These are phyloP conservation scores for Miichthys miiuy DNA, from an alignment of 2,797 vertebrate species.

Conservation along the genomic window DNA sequence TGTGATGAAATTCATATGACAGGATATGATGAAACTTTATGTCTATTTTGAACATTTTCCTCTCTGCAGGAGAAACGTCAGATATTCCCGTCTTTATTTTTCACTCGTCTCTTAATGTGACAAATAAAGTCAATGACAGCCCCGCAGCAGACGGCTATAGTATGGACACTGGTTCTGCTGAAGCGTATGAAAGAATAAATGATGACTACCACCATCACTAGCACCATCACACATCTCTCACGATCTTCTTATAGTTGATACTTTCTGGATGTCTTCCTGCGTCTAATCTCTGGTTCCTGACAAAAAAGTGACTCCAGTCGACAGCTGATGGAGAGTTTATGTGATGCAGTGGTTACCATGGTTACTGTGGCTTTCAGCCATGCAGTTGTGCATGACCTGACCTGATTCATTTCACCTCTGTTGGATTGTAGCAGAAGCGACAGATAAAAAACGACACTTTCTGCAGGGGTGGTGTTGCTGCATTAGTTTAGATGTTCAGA, in stretches of 20 bases:
- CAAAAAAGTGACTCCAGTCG: neutral
- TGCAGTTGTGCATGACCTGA: neutral
- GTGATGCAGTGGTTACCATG: neutral
- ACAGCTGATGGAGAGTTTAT: neutral
- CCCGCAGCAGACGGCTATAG: too few species aligned
- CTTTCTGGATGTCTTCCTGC: too few species aligned
- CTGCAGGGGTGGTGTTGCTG: neutral
- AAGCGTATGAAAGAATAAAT: too few species aligned
- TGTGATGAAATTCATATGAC: slow-evolving; percentile 35
- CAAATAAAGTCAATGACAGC: too few species aligned
- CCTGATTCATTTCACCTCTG: too few species aligned
- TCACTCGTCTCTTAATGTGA: neutral
- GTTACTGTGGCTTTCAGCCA: neutral
- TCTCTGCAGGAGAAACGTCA: neutral
- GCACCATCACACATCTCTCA: too few species aligned
- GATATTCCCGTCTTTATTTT: neutral
- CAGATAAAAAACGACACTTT: neutral
- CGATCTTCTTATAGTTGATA: neutral
- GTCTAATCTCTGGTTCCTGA: neutral
- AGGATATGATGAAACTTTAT: slow-evolving; percentile 24
- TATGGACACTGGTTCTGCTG: too few species aligned
- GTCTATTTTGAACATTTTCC: neutral
- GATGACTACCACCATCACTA: too few species aligned
- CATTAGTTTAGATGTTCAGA: neutral
- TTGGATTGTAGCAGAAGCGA: neutral